Conservation (phyloP, 37 sponge, comb jelly and placozoan species). For the Theonella swinhoei region DNA sequence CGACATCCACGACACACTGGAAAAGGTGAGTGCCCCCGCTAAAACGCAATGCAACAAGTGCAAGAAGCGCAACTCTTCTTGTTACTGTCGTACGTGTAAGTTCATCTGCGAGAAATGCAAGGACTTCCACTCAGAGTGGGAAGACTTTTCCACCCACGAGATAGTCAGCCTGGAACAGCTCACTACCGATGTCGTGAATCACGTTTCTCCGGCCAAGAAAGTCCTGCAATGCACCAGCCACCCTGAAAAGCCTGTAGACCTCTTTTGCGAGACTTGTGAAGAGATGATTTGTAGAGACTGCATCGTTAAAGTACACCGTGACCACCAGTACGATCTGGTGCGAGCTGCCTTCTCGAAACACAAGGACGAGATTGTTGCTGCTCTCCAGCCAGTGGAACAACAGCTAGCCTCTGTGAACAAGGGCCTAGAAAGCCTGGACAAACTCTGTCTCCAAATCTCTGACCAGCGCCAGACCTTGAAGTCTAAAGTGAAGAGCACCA, state of each 20-base stretch:
- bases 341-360: constrained; percentile 16
- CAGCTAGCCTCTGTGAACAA: too few relatives aligned
- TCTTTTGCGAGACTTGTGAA: constrained; percentile 53
- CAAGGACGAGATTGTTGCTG: constrained; percentile 7
- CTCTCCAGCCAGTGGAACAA: constrained; percentile 17
- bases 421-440: constrained; percentile 6
- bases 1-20: constrained; percentile 29
- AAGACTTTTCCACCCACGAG: not conserved
- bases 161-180: not conserved
- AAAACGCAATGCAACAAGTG: not conserved
- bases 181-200: not conserved
- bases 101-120: not conserved
- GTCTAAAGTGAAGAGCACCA: not conserved
- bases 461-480: constrained; percentile 11
- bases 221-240: constrained; percentile 16
- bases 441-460: not conserved
- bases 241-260: constrained; percentile 13
- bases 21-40: constrained; percentile 6
- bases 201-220: not conserved
- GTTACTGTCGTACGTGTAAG: too few relatives aligned
- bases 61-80: too few relatives aligned
- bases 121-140: not conserved
- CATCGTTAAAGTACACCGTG: constrained; percentile 9
- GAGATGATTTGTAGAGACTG: constrained; percentile 53
- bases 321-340: constrained; percentile 37